These are phyloP conservation scores for Leptodactylus fuscus DNA, from an alignment of 2,113 vertebrate genomes.

Conservation along the genomic window DNA sequence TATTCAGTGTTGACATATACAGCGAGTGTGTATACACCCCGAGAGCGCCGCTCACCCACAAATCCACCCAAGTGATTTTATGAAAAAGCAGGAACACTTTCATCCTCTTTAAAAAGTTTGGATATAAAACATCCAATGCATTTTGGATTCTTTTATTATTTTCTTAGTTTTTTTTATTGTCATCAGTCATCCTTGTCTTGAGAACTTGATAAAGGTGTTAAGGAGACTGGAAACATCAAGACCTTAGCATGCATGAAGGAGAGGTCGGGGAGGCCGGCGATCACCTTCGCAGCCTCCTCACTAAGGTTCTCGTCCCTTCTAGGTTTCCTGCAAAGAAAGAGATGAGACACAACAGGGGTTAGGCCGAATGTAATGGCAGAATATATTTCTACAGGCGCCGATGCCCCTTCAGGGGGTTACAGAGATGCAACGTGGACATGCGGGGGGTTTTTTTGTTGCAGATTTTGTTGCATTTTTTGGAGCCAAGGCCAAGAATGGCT, in stretches of 20 bases:
- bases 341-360: slow-evolving; percentile 48
- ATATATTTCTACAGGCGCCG: too few relatives aligned
- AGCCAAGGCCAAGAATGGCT: too few relatives aligned
- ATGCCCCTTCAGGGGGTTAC: too few relatives aligned
- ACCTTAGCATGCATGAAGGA: slow-evolving; percentile 94
- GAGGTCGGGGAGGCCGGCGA: slow-evolving; percentile 85
- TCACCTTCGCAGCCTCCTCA: slow-evolving; percentile 87
- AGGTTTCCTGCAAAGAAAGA: slow-evolving; percentile 79
- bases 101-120: slow-evolving; percentile 61
- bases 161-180: neutral
- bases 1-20: slow-evolving; percentile 87
- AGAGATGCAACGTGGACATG: too few relatives aligned
- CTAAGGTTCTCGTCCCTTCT: slow-evolving; percentile 92
- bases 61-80: slow-evolving; percentile 77
- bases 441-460: too few relatives aligned
- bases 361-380: neutral
- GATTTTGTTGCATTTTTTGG: too few relatives aligned
- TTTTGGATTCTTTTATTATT: slow-evolving; percentile 51
- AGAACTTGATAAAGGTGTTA: slow-evolving; percentile 84
- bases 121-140: slow-evolving; percentile 71
- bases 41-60: slow-evolving; percentile 83
- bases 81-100: slow-evolving; percentile 74
- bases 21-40: slow-evolving; percentile 82
- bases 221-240: slow-evolving; percentile 89
- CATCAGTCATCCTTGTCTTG: slow-evolving; percentile 75